Evolutionary conservation across 2,888 invertebrate genomes (phyloP), one percentile per base, ranked within the genome.

Genomic region (Periphyllus acericola): DNA sequence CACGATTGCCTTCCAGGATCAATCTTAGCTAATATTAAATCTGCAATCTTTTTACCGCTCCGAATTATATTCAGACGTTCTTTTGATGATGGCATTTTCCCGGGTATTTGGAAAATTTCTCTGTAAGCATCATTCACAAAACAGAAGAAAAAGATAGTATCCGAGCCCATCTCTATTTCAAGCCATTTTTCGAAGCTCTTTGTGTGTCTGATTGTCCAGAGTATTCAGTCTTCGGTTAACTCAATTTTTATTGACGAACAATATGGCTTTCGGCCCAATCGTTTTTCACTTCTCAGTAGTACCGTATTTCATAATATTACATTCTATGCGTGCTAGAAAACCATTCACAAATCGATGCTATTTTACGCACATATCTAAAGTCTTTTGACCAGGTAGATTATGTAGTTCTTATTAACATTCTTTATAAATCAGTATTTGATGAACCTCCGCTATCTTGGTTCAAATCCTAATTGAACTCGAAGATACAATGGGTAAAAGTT

Each of bases 331-430:
- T 46, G 11, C 21, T 80, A 66, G 60, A 80, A 80, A 36, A 80
- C 25, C 25, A 34, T 34, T 66, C 60, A 25, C 66, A 80, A 66
- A 66, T 80, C 21, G 80, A 80, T 80, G 66, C 66, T 29, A 80
- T 66, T 19, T 81, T 66, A n/a, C 60, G 68, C 40, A 3, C 68
- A 60, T n/a, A 34, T 81, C n/a, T 32, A 1, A 81, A 81, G 11
- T 40, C 68, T 1, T 81, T 81, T 68, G 81, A 81, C 40, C 9
- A 32, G n/a, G 81, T 81, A n/a, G 68, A 81, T 68, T 68, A 81
- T 81, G 19, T 11, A 19, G 40, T 81, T 60, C 81, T 81, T 9
- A 81, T 81, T 17, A 4, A 75, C 2, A 14, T 75, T 75, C 74
- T 75, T 8, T 40, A 40, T 29, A 40, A 40, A 75, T 36, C 40